These are phyloP conservation scores for Anguilla obscura DNA, from an alignment of 2,797 vertebrate species.

Conservation along the genomic window DNA sequence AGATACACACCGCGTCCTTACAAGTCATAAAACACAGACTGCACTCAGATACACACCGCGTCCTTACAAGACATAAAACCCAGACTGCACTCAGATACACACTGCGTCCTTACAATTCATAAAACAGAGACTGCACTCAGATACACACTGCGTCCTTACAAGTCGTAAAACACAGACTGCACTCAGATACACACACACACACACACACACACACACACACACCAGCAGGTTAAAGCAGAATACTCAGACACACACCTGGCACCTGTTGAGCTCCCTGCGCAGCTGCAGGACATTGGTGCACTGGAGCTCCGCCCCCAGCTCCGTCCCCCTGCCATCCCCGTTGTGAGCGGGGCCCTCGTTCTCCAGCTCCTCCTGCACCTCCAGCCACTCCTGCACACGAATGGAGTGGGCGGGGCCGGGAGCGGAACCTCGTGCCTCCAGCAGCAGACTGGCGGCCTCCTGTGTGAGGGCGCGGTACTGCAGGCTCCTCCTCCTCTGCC, in stretches of 20 bases:
- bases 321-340: conserved; percentile 38
- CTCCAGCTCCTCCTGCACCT: conserved; percentile 66
- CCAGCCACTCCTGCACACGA: conserved; percentile 76
- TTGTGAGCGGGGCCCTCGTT: conserved; percentile 51
- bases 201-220: background rate
- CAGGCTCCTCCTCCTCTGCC: conserved; percentile 64
- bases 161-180: background rate
- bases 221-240: conserved; percentile 14
- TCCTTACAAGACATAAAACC: no score
- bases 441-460: conserved; percentile 76
- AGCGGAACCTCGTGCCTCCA: conserved; percentile 61
- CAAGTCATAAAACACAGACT: no score
- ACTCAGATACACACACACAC: background rate
- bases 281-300: conserved; percentile 71
- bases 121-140: background rate
- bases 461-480: conserved; percentile 71
- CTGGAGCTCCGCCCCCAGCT: conserved; percentile 57
- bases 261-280: conserved; percentile 77
- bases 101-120: background rate
- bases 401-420: conserved; percentile 59
- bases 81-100: background rate
- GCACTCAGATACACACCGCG: background rate
- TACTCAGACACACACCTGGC: conserved; percentile 70
- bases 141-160: background rate
- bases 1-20: no score